Conservation (phyloP, 1,140 invertebrate genomes). For the Hycleus phaleratus region DNA sequence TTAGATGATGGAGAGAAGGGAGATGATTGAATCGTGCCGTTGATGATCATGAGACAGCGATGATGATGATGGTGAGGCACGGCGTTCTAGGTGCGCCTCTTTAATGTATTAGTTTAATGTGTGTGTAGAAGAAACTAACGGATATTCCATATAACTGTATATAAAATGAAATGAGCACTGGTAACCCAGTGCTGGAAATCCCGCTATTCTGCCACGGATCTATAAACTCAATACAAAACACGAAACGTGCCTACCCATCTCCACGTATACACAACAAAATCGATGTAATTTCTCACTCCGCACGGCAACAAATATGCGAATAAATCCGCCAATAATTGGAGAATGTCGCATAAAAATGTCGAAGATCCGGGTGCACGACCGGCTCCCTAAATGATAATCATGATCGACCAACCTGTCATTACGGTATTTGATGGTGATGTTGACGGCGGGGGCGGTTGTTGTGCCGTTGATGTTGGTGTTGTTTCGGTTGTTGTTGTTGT, state of each 20-base stretch:
- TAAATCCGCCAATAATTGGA: no score
- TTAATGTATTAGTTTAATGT: no score
- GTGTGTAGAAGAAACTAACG: conserved; percentile 24
- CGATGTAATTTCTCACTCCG: no score
- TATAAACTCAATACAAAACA: neutral
- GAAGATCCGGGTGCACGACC: no score
- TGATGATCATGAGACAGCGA: neutral
- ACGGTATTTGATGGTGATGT: conserved; percentile 35
- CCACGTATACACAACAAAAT: no score
- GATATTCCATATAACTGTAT: conserved; percentile 28
- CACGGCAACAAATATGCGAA: no score
- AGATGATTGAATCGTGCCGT: no score
- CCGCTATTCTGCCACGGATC: conserved; percentile 21
- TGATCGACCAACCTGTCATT: conserved; percentile 35
- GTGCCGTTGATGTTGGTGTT: conserved; percentile 15
- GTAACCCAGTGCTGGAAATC: conserved; percentile 30
- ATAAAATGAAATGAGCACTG: conserved; percentile 18
- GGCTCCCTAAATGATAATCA: no score
- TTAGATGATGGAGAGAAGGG: no score
- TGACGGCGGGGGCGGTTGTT: conserved; percentile 21
- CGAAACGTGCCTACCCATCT: conserved; percentile 12
- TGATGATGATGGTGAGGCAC: conserved; percentile 14
- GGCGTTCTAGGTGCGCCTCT: conserved; percentile 12
- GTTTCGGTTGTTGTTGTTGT: conserved; percentile 9
- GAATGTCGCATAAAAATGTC: no score